phyloP scores from a whole-genome alignment of 1,140 invertebrate genomes.

The Bombus pyrosoma region DNA sequence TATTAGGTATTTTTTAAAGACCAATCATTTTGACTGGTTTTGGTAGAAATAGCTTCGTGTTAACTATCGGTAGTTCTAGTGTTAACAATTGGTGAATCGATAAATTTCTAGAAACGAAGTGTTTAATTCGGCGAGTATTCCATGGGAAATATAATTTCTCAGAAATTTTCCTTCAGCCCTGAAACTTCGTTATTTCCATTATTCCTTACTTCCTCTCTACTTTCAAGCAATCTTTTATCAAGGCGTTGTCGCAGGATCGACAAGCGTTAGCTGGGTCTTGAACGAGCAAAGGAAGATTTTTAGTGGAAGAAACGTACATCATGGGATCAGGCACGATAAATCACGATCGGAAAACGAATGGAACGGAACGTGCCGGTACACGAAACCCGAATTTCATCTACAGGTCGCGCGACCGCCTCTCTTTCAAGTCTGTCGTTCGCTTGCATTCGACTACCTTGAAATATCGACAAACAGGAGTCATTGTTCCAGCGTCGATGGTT shows the following conservation, averaged over 20 bases:
- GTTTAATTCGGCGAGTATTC: too few species aligned
- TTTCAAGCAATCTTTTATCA: background rate
- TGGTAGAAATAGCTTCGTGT: too few species aligned
- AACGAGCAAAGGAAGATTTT: constrained; percentile 17
- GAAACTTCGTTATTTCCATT: background rate
- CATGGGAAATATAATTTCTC: background rate
- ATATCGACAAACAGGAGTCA: constrained; percentile 53
- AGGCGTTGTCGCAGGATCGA: background rate
- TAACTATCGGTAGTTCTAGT: too few species aligned
- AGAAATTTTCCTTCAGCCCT: background rate
- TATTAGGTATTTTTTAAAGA: too few species aligned
- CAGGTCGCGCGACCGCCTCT: background rate
- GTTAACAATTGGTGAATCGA: too few species aligned
- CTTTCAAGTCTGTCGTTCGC: constrained; percentile 42
- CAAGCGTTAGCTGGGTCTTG: background rate
- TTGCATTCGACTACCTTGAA: constrained; percentile 44
- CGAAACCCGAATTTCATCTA: constrained; percentile 31
- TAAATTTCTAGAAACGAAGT: too few species aligned
- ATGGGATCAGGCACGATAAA: constrained; percentile 6
- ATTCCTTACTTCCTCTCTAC: background rate
- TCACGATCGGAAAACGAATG: background rate
- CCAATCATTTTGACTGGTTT: too few species aligned
- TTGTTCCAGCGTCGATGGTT: constrained; percentile 42
- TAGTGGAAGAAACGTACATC: background rate
- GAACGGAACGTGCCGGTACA: background rate